phyloP scores from a whole-genome alignment of 2,888 invertebrate species.

The Ornithoptera priamus region DNA sequence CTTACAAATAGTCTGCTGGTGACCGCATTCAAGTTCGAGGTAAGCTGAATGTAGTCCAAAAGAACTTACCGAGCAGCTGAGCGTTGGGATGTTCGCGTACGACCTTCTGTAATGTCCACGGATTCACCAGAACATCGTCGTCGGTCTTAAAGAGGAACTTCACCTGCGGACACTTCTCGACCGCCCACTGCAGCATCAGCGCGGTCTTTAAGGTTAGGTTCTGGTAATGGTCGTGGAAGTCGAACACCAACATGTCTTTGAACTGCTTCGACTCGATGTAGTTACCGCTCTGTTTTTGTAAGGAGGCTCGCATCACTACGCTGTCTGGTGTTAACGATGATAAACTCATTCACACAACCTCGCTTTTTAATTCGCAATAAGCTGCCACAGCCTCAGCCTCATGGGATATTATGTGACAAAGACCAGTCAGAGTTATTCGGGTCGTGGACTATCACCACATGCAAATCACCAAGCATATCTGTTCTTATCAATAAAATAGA shows the following conservation, averaged over 20 bases:
- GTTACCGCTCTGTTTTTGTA: constrained; percentile 49
- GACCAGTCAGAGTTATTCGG: no score
- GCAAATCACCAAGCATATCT: no score
- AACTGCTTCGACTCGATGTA: constrained; percentile 74
- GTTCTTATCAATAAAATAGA: neutral
- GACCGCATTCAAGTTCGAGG: no score
- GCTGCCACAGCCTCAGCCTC: no score
- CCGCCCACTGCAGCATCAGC: constrained; percentile 82
- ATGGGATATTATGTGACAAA: no score
- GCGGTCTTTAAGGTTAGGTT: constrained; percentile 85
- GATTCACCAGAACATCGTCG: constrained; percentile 82
- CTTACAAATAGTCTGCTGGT: no score
- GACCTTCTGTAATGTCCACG: constrained; percentile 63
- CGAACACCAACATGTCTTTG: constrained; percentile 82
- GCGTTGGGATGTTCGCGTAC: constrained; percentile 45
- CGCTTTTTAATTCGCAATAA: no score
- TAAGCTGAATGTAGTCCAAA: no score
- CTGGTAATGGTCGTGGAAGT: constrained; percentile 82
- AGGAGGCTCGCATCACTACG: neutral
- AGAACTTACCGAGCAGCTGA: constrained; percentile 69
- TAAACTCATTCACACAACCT: no score
- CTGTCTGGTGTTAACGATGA: neutral
- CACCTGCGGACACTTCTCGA: constrained; percentile 72
- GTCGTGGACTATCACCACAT: no score
- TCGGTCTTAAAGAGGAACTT: constrained; percentile 81